Evolutionary conservation across 1,140 invertebrate genomes (phyloP), one percentile per base, ranked within the genome.

Genomic region (Lordiphosa clarofinis): DNA sequence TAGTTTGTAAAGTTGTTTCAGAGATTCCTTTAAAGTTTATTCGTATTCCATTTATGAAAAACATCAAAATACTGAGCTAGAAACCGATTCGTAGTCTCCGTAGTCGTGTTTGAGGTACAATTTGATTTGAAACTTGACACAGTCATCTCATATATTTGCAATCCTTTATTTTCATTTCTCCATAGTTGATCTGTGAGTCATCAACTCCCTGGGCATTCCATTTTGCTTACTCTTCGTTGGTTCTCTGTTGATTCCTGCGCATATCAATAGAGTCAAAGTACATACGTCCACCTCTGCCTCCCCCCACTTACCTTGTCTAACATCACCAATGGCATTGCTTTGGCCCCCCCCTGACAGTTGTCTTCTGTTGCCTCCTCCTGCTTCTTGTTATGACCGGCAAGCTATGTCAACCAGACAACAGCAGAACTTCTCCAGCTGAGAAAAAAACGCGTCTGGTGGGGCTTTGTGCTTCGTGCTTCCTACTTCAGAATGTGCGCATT

Each of bases 281-380:
- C 21, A 28, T 50, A 19, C 21, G 35, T 50, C 12, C 24, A 10
- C 10, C 10, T 24, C 38, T 4, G 8, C 28, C 24, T 10, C 24
- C n/a, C n/a, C 33, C 31, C 19, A 19, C 15, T 43, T 44, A 8
- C 0, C 10, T 43, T 28, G 24, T 28, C 10, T 40, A 19, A 12
- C 43, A 47, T 28, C 11, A 42, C 15, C 24, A 55, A 61, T 61
- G 43, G 24, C 31, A 56, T 36, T 33, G 48, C 48, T 52, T 48
- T 24, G 48, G 11, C 10, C 21, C 54, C 44, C 44, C 48, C 49
- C 58, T 58, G 49, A 52, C 39, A 64, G 46, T 55, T 72, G 33
- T 35, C 50, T 52, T 19, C 12, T 42, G 43, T 37, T 53, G 33
- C 36, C 15, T 37, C 10, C 10, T 12, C 28, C 24, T 24, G 33